Evolutionary conservation across 2,113 vertebrate genomes (phyloP), one percentile per base, ranked within the genome.

Genomic region (Psephotus haematonotus): DNA sequence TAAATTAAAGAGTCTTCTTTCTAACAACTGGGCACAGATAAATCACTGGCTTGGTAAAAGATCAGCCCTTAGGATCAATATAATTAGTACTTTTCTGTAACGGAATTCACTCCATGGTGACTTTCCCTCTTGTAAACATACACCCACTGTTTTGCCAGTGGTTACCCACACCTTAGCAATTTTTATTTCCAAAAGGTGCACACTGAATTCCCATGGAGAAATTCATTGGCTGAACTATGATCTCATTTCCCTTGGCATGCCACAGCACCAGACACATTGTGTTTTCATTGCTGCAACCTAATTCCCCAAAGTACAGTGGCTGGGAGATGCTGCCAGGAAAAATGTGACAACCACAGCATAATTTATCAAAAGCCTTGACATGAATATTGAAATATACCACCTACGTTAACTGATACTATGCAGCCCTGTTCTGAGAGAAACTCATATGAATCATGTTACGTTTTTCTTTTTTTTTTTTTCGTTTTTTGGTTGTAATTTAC

Each of bases 241-340:
- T 88, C 86, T 97, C 95, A 96, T 95, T 97, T 96, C 82, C 76
- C 82, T 90, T 96, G 94, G 95, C 92, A 84, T 88, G 68, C 57
- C 64, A 52, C 43, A 88, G 50, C 46, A 94, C 85, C 88, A 95
- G 79, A 90, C 68, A 2, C 76, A 86, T 82, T 13, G 4, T 93
- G 65, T 95, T 94, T 97, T 97, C 85, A 78, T 83, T 95, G 60
- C 88, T 78, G 76, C 79, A 94, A 70, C 79, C 27, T 88, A 86
- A 88, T 90, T 91, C 92, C 47, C 94, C 50, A 35, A 90, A 94
- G 82, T 75, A 81, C 39, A 93, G 88, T 50, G 86, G 35, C 60
- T 88, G 79, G 83, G 79, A 90, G 60, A 75, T 83, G 39, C 29
- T 93, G 88, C 94, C 96, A 97, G 90, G 90, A 93, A 94, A 95